phyloP scores from a whole-genome alignment of 2,113 vertebrate species.

The Carassius gibelio region DNA sequence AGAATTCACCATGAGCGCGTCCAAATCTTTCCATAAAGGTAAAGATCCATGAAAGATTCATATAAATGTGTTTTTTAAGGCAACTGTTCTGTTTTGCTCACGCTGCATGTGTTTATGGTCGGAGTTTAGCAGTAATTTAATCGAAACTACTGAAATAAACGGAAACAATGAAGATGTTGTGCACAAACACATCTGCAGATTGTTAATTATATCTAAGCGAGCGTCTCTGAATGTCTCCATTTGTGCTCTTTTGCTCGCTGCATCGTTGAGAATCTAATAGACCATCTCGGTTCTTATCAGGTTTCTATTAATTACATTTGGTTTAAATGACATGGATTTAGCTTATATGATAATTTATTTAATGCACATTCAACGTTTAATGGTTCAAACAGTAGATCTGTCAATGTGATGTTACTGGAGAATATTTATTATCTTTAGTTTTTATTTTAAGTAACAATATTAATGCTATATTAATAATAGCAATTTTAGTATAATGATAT shows the following conservation, averaged over 20 bases:
- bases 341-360: not conserved
- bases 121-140: not conserved
- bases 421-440: not conserved
- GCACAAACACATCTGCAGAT: not conserved
- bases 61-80: not conserved
- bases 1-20: not conserved
- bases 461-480: not conserved
- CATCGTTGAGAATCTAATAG: not conserved
- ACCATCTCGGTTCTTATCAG: not conserved
- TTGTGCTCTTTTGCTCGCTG: not conserved
- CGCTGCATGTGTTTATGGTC: not conserved
- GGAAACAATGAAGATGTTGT: not conserved
- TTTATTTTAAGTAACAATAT: no score
- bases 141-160: not conserved
- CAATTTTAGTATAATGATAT: not conserved
- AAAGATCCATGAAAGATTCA: not conserved
- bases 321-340: not conserved
- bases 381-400: not conserved
- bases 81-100: not conserved
- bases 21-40: slow-evolving; percentile 22
- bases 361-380: not conserved
- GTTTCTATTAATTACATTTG: not conserved
- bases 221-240: not conserved
- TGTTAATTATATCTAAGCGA: not conserved
- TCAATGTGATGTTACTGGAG: not conserved